phyloP scores from a whole-genome alignment of 2,113 vertebrate species.

The Lophius piscatorius region DNA sequence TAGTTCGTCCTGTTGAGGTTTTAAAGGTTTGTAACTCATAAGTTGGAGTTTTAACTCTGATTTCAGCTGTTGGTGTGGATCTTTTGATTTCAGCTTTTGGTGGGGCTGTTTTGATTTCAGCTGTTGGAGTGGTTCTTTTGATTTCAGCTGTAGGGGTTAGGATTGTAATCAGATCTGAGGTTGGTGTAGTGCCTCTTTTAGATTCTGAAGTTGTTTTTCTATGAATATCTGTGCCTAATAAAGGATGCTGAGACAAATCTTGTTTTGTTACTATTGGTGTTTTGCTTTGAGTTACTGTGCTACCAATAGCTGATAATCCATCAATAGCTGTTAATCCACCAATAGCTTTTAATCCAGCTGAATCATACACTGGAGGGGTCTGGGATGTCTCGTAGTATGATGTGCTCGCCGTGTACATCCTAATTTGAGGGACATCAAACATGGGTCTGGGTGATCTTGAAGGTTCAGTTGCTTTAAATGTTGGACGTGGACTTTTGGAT shows the following conservation, averaged over 20 bases:
- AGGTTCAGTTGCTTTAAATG: constrained; percentile 53
- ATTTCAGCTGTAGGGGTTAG: constrained; percentile 1
- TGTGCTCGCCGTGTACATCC: constrained; percentile 77
- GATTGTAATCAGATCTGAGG: neutral
- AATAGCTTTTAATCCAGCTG: constrained; percentile 65
- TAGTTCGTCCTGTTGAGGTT: constrained; percentile 60
- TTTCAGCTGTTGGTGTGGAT: constrained; percentile 9
- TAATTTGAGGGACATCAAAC: constrained; percentile 82
- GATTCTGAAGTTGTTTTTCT: constrained; percentile 48
- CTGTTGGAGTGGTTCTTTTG: neutral
- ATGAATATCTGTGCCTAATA: constrained; percentile 23
- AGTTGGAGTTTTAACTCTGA: constrained; percentile 62
- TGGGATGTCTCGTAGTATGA: constrained; percentile 73
- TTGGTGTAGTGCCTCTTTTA: neutral
- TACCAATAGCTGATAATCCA: constrained; percentile 65
- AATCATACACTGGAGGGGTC: constrained; percentile 71
- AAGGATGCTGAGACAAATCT: constrained; percentile 28
- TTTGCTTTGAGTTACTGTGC: constrained; percentile 53
- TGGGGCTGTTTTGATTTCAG: constrained; percentile 12
- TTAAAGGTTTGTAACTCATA: constrained; percentile 55
- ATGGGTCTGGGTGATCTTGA: constrained; percentile 76
- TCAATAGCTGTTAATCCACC: too few species aligned
- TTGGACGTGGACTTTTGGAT: constrained; percentile 68
- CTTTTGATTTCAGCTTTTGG: constrained; percentile 26
- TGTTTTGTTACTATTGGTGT: constrained; percentile 48